These are phyloP conservation scores for Hydrochoerus hydrochaeris DNA, from an alignment of 2,113 vertebrate species.

Conservation along the genomic window DNA sequence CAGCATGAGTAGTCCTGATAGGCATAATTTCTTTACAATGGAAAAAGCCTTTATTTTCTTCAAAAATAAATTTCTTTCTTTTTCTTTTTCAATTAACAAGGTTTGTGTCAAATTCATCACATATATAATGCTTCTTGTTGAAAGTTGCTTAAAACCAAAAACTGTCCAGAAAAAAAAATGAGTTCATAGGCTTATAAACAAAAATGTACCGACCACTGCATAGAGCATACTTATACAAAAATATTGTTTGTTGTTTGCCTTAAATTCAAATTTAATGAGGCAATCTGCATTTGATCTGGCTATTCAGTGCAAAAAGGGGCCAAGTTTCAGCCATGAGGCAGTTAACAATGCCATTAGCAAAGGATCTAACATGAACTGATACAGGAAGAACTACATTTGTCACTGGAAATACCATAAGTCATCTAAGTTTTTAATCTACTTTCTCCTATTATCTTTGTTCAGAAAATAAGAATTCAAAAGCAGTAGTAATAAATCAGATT, in stretches of 20 bases:
- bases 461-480: conserved; percentile 47
- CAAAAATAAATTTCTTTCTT: background rate
- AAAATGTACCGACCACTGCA: conserved; percentile 9
- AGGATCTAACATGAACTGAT: background rate
- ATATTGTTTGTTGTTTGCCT: background rate
- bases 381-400: background rate
- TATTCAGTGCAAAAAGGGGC: background rate
- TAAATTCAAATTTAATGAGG: background rate
- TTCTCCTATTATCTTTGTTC: background rate
- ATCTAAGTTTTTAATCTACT: conserved; percentile 8
- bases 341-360: background rate
- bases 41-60: conserved; percentile 18
- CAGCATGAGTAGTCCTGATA: background rate
- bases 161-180: background rate
- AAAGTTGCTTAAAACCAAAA: conserved; percentile 32
- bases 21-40: background rate
- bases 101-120: background rate
- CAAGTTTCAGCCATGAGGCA: background rate
- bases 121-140: background rate
- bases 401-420: background rate
- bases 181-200: background rate
- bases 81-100: conserved; percentile 21
- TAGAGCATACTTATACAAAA: background rate
- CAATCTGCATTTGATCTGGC: conserved; percentile 31
- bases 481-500: background rate